These are phyloP conservation scores for Drosophila acutilabella DNA, from an alignment of 2,888 invertebrate genomes.

Conservation along the genomic window DNA sequence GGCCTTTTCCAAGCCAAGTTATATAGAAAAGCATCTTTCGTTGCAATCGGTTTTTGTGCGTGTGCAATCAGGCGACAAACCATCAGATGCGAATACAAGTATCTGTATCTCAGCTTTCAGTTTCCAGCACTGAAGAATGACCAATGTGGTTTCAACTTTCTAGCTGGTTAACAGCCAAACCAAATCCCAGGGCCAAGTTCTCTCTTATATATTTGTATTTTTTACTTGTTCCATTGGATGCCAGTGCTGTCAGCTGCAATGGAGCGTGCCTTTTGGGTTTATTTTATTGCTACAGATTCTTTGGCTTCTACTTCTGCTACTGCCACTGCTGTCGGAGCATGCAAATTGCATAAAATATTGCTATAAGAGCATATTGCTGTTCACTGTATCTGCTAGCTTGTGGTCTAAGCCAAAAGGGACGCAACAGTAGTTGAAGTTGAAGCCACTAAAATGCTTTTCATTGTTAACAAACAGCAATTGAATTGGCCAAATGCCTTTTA, in stretches of 20 bases:
- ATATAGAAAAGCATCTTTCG: not conserved
- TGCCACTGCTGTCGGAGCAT: slow-evolving; percentile 43
- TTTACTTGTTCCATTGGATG: slow-evolving; percentile 12
- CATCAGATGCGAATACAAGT: slow-evolving; percentile 45
- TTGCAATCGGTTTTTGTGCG: slow-evolving; percentile 23
- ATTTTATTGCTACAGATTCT: slow-evolving; percentile 34
- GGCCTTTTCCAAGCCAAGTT: slow-evolving; percentile 42
- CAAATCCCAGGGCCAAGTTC: slow-evolving; percentile 44
- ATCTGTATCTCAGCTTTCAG: slow-evolving; percentile 67
- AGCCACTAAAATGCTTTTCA: slow-evolving; percentile 36
- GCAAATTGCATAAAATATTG: slow-evolving; percentile 80
- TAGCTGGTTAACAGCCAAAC: slow-evolving; percentile 24
- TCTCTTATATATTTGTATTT: not conserved
- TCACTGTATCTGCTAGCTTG: slow-evolving; percentile 73
- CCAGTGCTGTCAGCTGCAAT: slow-evolving; percentile 51
- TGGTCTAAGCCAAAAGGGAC: slow-evolving; percentile 15
- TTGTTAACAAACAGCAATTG: slow-evolving; percentile 11
- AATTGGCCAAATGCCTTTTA: slow-evolving; percentile 18
- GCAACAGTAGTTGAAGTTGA: slow-evolving; percentile 5
- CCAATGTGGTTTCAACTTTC: slow-evolving; percentile 69
- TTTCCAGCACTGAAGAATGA: slow-evolving; percentile 47
- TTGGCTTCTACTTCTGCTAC: slow-evolving; percentile 8
- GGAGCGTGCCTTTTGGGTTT: slow-evolving; percentile 46
- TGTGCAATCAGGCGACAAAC: slow-evolving; percentile 42
- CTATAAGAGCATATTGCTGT: slow-evolving; percentile 77